Evolutionary conservation across 2,797 vertebrate species (phyloP), one percentile per base, ranked within the genome.

Genomic region (Moxostoma hubbsi): DNA sequence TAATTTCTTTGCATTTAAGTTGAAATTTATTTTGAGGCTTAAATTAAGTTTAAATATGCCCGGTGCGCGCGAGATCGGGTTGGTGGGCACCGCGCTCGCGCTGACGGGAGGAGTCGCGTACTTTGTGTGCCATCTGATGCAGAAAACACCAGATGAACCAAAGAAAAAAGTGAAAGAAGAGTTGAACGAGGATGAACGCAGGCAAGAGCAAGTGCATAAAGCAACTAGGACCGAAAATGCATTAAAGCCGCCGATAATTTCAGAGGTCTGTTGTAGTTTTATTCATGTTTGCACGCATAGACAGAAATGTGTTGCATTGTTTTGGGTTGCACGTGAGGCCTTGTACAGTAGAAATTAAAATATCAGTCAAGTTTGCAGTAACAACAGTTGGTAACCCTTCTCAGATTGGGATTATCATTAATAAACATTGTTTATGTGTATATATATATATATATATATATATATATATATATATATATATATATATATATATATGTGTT

Each of bases 41-140:
- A 11, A 36, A 6, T 0, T 15, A 11, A 10, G 46, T 5, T 50
- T 45, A 67, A 81, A 47, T 66, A 94, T 94, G 94, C 62, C 89
- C 2, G 89, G 87, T 0, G 1, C 89, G 51, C 89, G 85, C 45
- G 87, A 85, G 62, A 86, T 83, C 6, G 89, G 88, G 0, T 18
- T 93, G 5, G 11, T 93, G 54, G 89, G 91, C 2, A 86, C 82
- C 43, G 91, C 90, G 13, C 84, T 85, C 4, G 91, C 82, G 0
- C 0, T 93, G 0, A 89, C 90, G 0, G 94, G 91, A 0, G 93
- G 91, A 54, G 81, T 93, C 72, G 91, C 87, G 0, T 94, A 90
- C 62, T 13, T 89, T 0, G 1, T 92, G 47, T 95, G 93, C 91
- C 93, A 9, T 36, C 88, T 84, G 59, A 47, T 80, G 65, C 82